Percentiles rank a stretch among this genome's conserved stretches.
These are phyloP conservation scores for Trachelus iudaicus DNA, from an alignment of 2,888 invertebrate genomes.

Conservation along the genomic window DNA sequence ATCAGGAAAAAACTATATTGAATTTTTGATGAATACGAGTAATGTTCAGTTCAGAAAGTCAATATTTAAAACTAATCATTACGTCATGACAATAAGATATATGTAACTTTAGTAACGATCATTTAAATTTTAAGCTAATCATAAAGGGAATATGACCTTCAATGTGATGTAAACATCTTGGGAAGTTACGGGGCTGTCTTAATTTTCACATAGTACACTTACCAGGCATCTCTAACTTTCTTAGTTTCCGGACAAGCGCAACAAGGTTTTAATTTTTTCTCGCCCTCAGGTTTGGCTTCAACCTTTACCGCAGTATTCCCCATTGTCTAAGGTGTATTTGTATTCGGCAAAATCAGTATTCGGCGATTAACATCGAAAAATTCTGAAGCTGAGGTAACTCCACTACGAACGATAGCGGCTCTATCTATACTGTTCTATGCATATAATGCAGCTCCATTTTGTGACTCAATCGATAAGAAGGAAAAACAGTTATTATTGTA, in stretches of 20 bases:
- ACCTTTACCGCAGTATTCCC: conserved; percentile 69
- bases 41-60: background rate
- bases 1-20: background rate
- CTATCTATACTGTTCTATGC: background rate
- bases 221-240: conserved; percentile 91
- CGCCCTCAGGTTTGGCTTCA: conserved; percentile 55
- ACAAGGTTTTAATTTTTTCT: conserved; percentile 89
- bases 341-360: background rate
- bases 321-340: conserved; percentile 58
- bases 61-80: background rate
- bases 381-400: background rate
- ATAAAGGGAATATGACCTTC: background rate
- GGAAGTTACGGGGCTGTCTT: background rate
- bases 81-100: background rate
- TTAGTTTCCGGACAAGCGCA: conserved; percentile 98
- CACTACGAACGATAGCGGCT: background rate
- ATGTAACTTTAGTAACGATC: background rate
- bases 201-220: conserved; percentile 49
- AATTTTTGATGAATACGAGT: background rate
- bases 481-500: no score
- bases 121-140: background rate
- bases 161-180: background rate
- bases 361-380: background rate
- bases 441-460: no score
- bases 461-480: no score